These are phyloP conservation scores for Ancistrus triradiatus DNA, from an alignment of 2,113 vertebrate genomes.

Conservation along the genomic window DNA sequence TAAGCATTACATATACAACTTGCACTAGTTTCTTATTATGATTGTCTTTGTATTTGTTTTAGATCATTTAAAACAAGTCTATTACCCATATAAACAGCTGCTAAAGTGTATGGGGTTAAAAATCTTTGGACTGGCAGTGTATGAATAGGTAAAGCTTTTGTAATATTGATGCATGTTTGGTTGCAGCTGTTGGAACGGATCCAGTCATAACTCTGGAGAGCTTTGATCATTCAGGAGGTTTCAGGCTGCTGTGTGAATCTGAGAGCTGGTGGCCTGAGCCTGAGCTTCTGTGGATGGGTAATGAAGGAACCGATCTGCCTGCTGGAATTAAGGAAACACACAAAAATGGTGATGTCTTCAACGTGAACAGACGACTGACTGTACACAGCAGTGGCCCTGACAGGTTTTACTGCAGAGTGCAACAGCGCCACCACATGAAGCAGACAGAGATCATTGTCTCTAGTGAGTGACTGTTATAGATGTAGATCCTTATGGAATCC, in stretches of 20 bases:
- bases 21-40: too few species aligned
- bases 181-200: background rate
- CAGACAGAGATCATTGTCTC: background rate
- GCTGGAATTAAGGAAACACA: background rate
- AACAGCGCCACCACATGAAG: background rate
- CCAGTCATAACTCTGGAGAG: slow-evolving; percentile 1
- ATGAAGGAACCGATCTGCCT: background rate
- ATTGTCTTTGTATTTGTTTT: too few species aligned
- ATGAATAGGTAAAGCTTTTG: too few species aligned
- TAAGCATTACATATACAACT: too few species aligned
- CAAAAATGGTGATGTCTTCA: background rate
- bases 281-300: background rate
- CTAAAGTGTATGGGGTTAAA: too few species aligned
- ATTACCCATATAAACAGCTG: too few species aligned
- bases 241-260: slow-evolving; percentile 4
- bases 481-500: too few species aligned
- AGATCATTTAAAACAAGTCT: too few species aligned
- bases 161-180: background rate
- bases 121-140: too few species aligned
- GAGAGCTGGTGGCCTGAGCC: background rate
- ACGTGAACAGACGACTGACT: background rate
- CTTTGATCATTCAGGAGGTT: background rate
- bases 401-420: slow-evolving; percentile 1
- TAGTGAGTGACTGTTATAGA: too few species aligned
- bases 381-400: background rate